A percentile compares a stretch with the other conserved stretches of the same genome.
Evolutionary conservation across 2,888 invertebrate genomes (phyloP).

Genomic region (Busseola fusca): DNA sequence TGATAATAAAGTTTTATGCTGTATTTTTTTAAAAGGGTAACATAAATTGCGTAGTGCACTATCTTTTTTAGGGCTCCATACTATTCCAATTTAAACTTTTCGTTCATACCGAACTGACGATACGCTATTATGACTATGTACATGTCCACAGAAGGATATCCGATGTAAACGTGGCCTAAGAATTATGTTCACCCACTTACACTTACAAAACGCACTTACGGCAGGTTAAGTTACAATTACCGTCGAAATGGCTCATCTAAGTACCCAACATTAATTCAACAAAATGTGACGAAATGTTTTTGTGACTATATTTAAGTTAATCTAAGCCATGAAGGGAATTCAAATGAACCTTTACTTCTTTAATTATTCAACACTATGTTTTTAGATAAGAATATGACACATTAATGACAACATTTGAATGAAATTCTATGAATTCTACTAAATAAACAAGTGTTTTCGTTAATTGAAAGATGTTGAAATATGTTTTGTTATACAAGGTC

Average conservation of each 20-base stretch:
- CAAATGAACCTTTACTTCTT: not conserved
- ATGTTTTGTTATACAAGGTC: not conserved
- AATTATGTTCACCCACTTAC: constrained; percentile 3
- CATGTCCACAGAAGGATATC: not conserved
- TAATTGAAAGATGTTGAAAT: not conserved
- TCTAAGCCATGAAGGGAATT: not conserved
- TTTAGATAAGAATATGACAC: constrained; percentile 3
- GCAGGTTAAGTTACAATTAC: constrained; percentile 20
- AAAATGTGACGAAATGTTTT: not conserved
- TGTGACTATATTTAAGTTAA: not conserved
- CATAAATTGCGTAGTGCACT: no score
- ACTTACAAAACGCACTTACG: constrained; percentile 13
- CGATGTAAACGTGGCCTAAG: not conserved
- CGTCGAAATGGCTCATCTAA: not conserved
- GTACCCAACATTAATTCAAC: not conserved
- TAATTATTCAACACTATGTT: not conserved
- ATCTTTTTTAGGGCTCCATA: not conserved
- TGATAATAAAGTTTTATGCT: no score
- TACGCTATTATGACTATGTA: not conserved
- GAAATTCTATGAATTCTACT: constrained; percentile 2
- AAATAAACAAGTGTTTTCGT: not conserved
- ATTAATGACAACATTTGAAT: not conserved
- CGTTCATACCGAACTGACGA: not conserved
- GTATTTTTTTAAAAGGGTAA: not conserved
- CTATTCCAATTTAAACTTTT: not conserved